These are phyloP conservation scores for Catharus ustulatus DNA, from an alignment of 2,797 vertebrate genomes.

Conservation along the genomic window DNA sequence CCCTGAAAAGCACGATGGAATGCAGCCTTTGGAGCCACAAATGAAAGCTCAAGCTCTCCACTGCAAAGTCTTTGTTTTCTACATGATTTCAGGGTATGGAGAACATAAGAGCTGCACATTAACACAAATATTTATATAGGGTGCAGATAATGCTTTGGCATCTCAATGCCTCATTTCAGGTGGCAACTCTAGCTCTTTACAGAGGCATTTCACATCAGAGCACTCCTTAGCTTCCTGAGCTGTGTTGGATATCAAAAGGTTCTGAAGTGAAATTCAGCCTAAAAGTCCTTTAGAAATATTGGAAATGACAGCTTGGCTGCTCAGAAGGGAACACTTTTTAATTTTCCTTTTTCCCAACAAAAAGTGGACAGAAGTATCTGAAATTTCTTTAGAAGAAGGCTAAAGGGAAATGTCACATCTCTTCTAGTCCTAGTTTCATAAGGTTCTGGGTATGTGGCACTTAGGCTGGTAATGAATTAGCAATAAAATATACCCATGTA, in stretches of 20 bases:
- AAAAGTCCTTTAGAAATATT: not conserved
- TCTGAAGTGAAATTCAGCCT: not conserved
- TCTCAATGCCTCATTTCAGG: not conserved
- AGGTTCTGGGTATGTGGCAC: not conserved
- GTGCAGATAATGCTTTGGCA: not conserved
- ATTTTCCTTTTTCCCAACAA: too few species aligned
- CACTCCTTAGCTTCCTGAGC: not conserved
- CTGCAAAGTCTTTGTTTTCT: not conserved
- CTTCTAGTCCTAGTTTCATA: not conserved
- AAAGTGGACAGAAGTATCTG: not conserved
- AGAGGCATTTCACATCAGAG: not conserved
- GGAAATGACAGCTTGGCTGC: not conserved
- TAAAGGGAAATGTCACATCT: not conserved
- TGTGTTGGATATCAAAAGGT: not conserved
- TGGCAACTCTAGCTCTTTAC: not conserved
- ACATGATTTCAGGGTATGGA: not conserved
- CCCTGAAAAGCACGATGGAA: not conserved
- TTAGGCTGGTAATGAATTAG: not conserved
- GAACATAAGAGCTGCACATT: not conserved
- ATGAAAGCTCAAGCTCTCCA: not conserved
- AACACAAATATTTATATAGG: not conserved
- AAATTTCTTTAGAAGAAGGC: not conserved
- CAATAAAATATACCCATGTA: not conserved
- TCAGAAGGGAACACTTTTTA: not conserved
- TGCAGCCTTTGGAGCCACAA: not conserved